Percentiles rank a stretch among this genome's conserved stretches.
phyloP scores from a whole-genome alignment of 2,797 vertebrate genomes.

The Acomys russatus region DNA sequence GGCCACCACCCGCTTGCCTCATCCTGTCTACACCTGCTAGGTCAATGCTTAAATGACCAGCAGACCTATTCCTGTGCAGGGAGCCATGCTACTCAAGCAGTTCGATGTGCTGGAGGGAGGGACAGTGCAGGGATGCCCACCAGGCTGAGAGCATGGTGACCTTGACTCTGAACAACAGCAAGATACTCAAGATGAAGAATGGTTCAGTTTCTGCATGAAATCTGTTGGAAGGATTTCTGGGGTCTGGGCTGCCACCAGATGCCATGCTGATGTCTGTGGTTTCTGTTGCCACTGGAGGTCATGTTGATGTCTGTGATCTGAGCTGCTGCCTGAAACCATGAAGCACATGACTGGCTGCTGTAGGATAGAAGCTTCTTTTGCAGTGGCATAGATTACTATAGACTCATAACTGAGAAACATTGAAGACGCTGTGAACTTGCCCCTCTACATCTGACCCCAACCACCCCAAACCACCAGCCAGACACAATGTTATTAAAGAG shows the following conservation, averaged over 20 bases:
- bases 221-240: not conserved
- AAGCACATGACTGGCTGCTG: not conserved
- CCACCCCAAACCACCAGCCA: no score
- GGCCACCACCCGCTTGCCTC: not conserved
- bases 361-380: not conserved
- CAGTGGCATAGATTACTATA: not conserved
- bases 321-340: not conserved
- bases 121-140: not conserved
- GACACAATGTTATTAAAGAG: not conserved
- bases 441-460: no score
- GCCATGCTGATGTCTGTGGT: not conserved
- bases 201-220: not conserved
- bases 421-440: not conserved
- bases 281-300: not conserved
- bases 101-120: not conserved
- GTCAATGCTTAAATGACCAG: not conserved
- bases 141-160: not conserved
- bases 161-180: not conserved
- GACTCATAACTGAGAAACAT: not conserved
- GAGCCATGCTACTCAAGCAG: not conserved
- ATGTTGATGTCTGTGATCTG: not conserved
- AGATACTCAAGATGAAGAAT: not conserved
- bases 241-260: not conserved
- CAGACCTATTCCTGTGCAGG: not conserved
- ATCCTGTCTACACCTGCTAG: not conserved